Base-by-base conservation (phyloP, 2,797 vertebrate species). In the Amblyraja radiata region DNA sequence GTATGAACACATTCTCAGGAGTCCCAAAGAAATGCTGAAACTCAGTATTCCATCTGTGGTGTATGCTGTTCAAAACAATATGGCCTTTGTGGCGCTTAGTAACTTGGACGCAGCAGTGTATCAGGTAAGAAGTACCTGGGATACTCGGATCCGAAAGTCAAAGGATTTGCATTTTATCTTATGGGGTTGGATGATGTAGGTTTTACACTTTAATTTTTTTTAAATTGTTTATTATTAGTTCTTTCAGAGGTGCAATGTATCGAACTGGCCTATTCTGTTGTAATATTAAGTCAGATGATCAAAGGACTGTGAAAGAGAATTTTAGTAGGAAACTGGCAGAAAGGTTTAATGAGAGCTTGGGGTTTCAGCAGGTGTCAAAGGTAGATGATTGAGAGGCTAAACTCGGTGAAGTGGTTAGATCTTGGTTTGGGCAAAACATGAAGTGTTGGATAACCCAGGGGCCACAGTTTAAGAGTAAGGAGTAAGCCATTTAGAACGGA, bases 21-120 rank as follows among this genome's bases (percentile, higher is more conserved):
- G 97, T 93, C 98, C 98, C 0, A 97, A 93, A 93, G 98, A 99
- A 93, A 94, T 99, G 95, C 95, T 98, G 93, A 99, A 99, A 95
- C 96, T 99, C 94, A 98, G 98, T 14, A 97, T 99, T 74, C 98
- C 99, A 0, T 99, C 99, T 0, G 0, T 99, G 25, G 99, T 99
- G 4, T 99, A 99, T 0, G 99, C 98, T 0, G 8, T 99, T 77
- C 99, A 99, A 95, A 99, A 99, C 94, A 99, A 99, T 94, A 99
- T 99, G 99, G 98, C 98, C 0, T 99, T 99, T 63, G 79, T 99
- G 86, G 99, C 98, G 2, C 96, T 99, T 73, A 99, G 99, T 94
- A 99, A 99, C 94, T 97, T 99, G 76, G 99, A 99, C 94, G 98
- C 98, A 4, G 98, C 99, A 0, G 98, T 99, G 63, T 99, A 99